Conservation (phyloP, 2,113 vertebrate genomes). For the Syrrhaptes paradoxus region DNA sequence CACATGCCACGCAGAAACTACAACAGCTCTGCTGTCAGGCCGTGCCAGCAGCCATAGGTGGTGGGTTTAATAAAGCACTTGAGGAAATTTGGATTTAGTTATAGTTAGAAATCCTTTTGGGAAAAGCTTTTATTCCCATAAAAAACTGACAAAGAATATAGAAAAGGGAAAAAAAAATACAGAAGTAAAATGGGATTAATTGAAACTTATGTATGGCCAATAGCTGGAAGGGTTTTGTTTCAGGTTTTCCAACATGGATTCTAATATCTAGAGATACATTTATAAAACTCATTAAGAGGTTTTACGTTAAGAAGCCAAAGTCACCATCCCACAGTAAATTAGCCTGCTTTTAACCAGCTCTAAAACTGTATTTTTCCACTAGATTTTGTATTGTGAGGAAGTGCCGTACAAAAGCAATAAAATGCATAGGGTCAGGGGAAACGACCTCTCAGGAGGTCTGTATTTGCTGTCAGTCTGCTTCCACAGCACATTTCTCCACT, state of each 20-base stretch:
- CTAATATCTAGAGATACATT: background rate
- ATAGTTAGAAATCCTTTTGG: background rate
- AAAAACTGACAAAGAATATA: background rate
- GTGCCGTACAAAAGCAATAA: background rate
- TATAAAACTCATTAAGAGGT: background rate
- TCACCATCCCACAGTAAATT: background rate
- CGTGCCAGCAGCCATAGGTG: constrained; percentile 30
- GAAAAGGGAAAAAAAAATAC: background rate
- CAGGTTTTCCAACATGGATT: background rate
- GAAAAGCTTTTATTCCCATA: background rate
- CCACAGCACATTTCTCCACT: background rate
- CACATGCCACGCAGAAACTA: background rate
- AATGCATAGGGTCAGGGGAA: background rate
- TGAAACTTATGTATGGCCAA: background rate
- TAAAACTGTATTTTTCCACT: background rate
- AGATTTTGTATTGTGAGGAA: background rate
- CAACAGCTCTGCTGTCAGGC: background rate
- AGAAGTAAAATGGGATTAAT: background rate
- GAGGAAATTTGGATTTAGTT: background rate
- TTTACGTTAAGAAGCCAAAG: background rate
- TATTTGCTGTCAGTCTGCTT: background rate
- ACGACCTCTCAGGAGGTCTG: background rate
- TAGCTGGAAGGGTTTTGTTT: background rate
- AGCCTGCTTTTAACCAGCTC: background rate
- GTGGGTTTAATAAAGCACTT: constrained; percentile 28